Base-by-base conservation (phyloP, 2,113 vertebrate species). In the Hirundichthys speculiger region DNA sequence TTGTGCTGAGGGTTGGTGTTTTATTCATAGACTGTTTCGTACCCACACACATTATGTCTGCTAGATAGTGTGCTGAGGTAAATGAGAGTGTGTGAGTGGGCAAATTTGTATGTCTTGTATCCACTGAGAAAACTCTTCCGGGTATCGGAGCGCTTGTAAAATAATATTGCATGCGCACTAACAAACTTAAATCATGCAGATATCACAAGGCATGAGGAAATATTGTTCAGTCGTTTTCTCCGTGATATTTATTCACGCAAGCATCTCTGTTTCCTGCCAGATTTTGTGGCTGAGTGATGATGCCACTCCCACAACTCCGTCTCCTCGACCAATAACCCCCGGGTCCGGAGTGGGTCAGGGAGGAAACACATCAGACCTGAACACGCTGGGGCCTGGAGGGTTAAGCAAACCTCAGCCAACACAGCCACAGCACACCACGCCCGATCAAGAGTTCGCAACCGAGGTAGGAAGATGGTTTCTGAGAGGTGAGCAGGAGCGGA, bases 1-100 rank as follows among this genome's bases (percentile, higher is more conserved):
- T 93, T 25, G 90, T 97, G 30, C 92, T 98, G 73, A 82, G 95
- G 94, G 96, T 98, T 84, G 46, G 90, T 83, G 6, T 59, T 57
- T 18, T 5, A 40, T 34, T 7, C 18, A 22, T 2, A 14, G n/a
- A 18, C 40, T 41, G 1, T 27, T 64, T 34, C n/a, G 20, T 9
- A 14, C 13, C 13, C 24, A 63, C n/a, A 22, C 2, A 16, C 16
- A 2, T 25, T 30, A 7, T 10, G 30, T 10, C 8, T 27, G 27
- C 27, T 27, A 8, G 27, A 3, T 27, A 27, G 27, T 27, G 3
- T 27, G 27, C 3, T 27, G 27, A 27, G 27, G 27, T 27, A 27
- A 3, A 27, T 27, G 3, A 8, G 27, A 27, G 27, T 27, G 4
- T 27, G 27, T 27, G 27, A 27, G 8, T n/a, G n/a, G n/a, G n/a